Percentiles rank a stretch among this genome's conserved stretches.
Evolutionary conservation across 2,888 invertebrate genomes (phyloP).

Genomic region (Leucania comma): DNA sequence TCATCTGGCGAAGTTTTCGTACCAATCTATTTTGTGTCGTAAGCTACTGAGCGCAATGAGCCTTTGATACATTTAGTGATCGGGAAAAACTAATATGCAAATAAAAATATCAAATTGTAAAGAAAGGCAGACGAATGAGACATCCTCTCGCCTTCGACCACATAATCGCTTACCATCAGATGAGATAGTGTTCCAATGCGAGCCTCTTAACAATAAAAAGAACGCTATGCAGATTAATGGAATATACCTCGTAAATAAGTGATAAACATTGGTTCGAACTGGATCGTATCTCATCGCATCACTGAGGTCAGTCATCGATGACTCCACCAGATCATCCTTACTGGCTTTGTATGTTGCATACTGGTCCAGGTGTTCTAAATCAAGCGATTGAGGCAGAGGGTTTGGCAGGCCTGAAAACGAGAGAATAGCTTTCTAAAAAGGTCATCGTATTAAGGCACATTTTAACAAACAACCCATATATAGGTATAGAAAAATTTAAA

Average conservation of each 20-base stretch:
- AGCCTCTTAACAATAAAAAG: too few species aligned
- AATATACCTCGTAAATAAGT: constrained; percentile 79
- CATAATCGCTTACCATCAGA: too few species aligned
- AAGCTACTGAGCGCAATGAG: too few species aligned
- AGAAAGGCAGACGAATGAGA: too few species aligned
- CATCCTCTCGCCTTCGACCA: too few species aligned
- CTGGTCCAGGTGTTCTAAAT: constrained; percentile 67
- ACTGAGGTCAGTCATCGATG: constrained; percentile 64
- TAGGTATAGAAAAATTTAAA: too few species aligned
- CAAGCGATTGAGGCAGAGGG: constrained; percentile 61
- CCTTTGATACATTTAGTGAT: too few species aligned
- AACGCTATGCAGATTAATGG: background rate
- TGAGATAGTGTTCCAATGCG: too few species aligned
- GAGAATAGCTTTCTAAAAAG: background rate
- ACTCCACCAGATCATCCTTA: constrained; percentile 64
- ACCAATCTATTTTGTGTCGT: too few species aligned
- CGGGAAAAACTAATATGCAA: too few species aligned
- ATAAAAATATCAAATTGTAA: too few species aligned
- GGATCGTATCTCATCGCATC: constrained; percentile 73
- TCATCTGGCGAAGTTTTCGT: too few species aligned
- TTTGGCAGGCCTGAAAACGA: constrained; percentile 68
- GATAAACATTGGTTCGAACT: constrained; percentile 72
- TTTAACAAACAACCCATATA: background rate
- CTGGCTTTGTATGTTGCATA: constrained; percentile 66
- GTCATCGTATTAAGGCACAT: background rate